These are phyloP conservation scores for Heteromurus nitidus DNA, from an alignment of 2,888 invertebrate species.

Conservation along the genomic window DNA sequence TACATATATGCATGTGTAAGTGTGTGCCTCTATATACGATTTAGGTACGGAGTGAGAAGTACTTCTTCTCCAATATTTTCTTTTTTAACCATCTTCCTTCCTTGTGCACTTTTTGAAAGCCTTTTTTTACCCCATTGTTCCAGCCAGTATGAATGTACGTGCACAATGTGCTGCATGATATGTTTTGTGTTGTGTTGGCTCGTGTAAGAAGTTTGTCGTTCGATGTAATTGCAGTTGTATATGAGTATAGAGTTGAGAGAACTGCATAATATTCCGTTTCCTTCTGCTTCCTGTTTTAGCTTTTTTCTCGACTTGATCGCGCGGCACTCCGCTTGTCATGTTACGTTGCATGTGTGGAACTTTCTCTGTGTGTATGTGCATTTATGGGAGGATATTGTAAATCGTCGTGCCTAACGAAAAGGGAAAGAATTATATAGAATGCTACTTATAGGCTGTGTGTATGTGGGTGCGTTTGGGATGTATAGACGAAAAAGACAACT, in stretches of 20 bases:
- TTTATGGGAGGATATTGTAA: no score
- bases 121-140: slow-evolving; percentile 6
- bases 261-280: slow-evolving; percentile 9
- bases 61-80: slow-evolving; percentile 1
- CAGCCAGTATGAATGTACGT: slow-evolving; percentile 10
- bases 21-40: neutral
- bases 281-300: slow-evolving; percentile 10
- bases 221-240: slow-evolving; percentile 22
- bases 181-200: neutral
- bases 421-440: no score
- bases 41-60: neutral
- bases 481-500: slow-evolving; percentile 1
- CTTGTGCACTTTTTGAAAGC: neutral
- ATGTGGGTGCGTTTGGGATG: no score
- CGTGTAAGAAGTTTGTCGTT: slow-evolving; percentile 13
- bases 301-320: slow-evolving; percentile 11
- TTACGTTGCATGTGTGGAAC: slow-evolving; percentile 23
- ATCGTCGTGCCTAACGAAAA: slow-evolving; percentile 10
- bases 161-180: no score
- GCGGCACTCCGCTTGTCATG: slow-evolving; percentile 9
- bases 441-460: no score
- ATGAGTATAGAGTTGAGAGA: neutral
- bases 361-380: no score
- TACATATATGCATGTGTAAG: neutral
- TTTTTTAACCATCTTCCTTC: neutral